Evolutionary conservation across 2,888 invertebrate genomes (phyloP).

Genomic region (Brachypalpus laphriformis): DNA sequence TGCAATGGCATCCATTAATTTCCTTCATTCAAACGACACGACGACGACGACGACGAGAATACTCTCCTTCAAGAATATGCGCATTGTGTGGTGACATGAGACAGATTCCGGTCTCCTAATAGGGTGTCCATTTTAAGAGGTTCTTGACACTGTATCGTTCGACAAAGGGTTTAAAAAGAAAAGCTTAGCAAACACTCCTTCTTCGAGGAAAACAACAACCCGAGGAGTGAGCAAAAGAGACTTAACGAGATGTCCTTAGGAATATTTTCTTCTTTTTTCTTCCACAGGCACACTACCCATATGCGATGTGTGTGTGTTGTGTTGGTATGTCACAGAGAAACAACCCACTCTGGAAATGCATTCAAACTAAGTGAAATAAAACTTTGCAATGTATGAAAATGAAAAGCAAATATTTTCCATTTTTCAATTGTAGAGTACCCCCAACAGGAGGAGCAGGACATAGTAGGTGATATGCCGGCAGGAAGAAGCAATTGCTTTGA

Average conservation of each 20-base stretch:
- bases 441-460: slow-evolving; percentile 30
- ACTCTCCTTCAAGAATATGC: slow-evolving; percentile 65
- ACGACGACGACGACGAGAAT: neutral
- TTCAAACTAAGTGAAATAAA: slow-evolving; percentile 71
- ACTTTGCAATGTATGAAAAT: slow-evolving; percentile 73
- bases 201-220: slow-evolving; percentile 41
- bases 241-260: slow-evolving; percentile 64
- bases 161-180: slow-evolving; percentile 69
- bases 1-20: slow-evolving; percentile 64
- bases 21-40: slow-evolving; percentile 15
- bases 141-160: slow-evolving; percentile 75
- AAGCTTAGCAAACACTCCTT: slow-evolving; percentile 72
- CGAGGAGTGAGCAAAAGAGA: slow-evolving; percentile 46
- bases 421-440: slow-evolving; percentile 10
- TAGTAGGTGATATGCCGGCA: slow-evolving; percentile 66
- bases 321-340: slow-evolving; percentile 36
- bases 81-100: slow-evolving; percentile 68
- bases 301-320: neutral
- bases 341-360: slow-evolving; percentile 35
- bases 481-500: slow-evolving; percentile 73
- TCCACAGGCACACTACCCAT: slow-evolving; percentile 14
- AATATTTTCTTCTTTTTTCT: slow-evolving; percentile 4
- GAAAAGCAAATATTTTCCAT: slow-evolving; percentile 72
- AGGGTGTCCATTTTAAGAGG: slow-evolving; percentile 76
- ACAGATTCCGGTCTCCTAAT: slow-evolving; percentile 74